Percentiles rank a stretch among this genome's conserved stretches.
Evolutionary conservation across 2,888 invertebrate genomes (phyloP).

Genomic region (Erebia epiphron): DNA sequence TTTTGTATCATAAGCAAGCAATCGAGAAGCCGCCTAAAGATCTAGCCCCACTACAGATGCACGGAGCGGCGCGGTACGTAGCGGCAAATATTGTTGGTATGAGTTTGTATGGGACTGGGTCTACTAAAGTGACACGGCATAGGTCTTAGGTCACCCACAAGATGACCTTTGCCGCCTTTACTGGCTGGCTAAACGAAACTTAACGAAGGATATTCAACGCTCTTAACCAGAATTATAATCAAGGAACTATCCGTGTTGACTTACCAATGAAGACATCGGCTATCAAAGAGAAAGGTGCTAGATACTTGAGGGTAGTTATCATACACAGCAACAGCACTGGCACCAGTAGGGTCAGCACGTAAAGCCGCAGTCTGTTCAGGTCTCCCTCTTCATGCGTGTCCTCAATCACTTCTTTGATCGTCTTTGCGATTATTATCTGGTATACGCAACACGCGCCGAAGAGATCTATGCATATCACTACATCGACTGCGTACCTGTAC

Average conservation of each 20-base stretch:
- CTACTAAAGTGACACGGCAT: too few species aligned
- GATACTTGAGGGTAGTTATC: conserved; percentile 72
- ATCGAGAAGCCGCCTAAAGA: too few species aligned
- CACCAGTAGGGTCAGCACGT: conserved; percentile 60
- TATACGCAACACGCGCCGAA: conserved; percentile 77
- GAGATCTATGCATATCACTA: conserved; percentile 67
- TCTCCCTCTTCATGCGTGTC: conserved; percentile 42
- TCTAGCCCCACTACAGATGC: too few species aligned
- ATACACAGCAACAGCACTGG: conserved; percentile 71
- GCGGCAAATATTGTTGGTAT: too few species aligned
- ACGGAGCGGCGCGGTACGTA: too few species aligned
- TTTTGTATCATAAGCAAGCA: too few species aligned
- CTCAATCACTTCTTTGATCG: conserved; percentile 63
- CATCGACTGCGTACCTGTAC: conserved; percentile 64
- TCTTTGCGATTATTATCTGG: conserved; percentile 74
- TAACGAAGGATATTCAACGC: too few species aligned
- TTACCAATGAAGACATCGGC: conserved; percentile 74
- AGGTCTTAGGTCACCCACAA: too few species aligned
- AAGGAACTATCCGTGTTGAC: conserved; percentile 21
- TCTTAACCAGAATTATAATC: too few species aligned
- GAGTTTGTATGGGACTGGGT: too few species aligned
- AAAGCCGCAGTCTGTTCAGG: conserved; percentile 58
- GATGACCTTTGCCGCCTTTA: too few species aligned
- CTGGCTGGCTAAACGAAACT: too few species aligned
- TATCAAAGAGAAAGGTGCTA: conserved; percentile 70